Evolutionary conservation across 64 coral and sea anemone species (phyloP).

Genomic region (Montipora efflorescens): DNA sequence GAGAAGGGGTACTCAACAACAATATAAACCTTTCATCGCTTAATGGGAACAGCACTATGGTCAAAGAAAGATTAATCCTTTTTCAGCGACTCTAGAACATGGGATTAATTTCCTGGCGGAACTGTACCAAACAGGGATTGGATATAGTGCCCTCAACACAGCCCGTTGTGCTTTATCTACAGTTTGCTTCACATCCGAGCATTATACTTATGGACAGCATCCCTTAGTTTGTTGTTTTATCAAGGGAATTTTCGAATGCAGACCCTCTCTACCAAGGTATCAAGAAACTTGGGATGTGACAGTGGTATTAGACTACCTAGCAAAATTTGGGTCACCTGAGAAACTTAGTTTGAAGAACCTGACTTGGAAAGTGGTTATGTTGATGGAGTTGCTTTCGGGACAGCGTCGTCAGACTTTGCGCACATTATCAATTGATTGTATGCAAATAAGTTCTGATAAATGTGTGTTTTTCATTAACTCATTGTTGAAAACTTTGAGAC

Average conservation of each 20-base stretch:
- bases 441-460: not conserved
- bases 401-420: not conserved
- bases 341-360: not conserved
- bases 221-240: too few species aligned
- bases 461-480: not conserved
- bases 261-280: not conserved
- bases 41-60: not conserved
- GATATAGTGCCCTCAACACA: not conserved
- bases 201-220: not conserved
- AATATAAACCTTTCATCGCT: not conserved
- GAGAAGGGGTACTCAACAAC: not conserved
- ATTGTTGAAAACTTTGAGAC: not conserved
- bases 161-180: not conserved
- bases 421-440: not conserved
- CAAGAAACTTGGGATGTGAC: not conserved
- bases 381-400: not conserved
- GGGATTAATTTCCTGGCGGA: not conserved
- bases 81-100: not conserved
- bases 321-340: not conserved
- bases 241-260: not conserved
- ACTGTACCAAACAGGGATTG: not conserved
- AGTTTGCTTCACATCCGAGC: not conserved
- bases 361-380: not conserved
- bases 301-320: not conserved
- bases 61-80: not conserved